Conservation (phyloP, 2,797 vertebrate genomes). For the Cheirogaleus major region DNA sequence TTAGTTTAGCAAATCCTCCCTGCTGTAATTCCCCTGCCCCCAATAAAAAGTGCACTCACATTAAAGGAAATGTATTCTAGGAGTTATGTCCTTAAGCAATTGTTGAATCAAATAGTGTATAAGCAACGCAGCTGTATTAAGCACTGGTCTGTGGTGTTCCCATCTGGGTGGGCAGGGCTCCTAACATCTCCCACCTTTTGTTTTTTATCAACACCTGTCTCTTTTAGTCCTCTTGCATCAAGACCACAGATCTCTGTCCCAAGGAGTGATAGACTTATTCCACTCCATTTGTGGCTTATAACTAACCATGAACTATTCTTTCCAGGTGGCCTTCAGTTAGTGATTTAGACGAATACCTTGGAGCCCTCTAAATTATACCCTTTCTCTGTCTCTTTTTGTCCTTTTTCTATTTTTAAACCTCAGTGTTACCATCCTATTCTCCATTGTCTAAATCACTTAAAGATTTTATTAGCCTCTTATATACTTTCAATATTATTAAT, state of each 20-base stretch:
- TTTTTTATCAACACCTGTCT: constrained; percentile 27
- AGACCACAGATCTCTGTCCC: neutral
- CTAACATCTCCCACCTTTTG: neutral
- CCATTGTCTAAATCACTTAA: neutral
- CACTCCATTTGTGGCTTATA: neutral
- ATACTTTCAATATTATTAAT: neutral
- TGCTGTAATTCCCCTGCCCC: neutral
- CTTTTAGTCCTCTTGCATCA: neutral
- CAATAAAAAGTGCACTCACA: neutral
- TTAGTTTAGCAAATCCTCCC: neutral
- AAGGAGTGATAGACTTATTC: neutral
- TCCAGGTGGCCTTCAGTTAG: neutral
- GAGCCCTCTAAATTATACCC: neutral
- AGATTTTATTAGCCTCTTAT: constrained; percentile 9
- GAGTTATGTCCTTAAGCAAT: neutral
- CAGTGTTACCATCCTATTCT: neutral
- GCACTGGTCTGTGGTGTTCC: neutral
- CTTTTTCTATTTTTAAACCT: neutral
- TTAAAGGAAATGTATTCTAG: neutral
- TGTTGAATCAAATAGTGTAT: neutral
- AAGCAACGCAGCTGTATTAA: neutral
- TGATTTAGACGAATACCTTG: neutral
- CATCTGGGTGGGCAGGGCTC: neutral
- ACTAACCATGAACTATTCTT: constrained; percentile 15
- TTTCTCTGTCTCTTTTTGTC: neutral